Evolutionary conservation across 2,888 invertebrate genomes (phyloP).

Genomic region (Amaurobius ferox): DNA sequence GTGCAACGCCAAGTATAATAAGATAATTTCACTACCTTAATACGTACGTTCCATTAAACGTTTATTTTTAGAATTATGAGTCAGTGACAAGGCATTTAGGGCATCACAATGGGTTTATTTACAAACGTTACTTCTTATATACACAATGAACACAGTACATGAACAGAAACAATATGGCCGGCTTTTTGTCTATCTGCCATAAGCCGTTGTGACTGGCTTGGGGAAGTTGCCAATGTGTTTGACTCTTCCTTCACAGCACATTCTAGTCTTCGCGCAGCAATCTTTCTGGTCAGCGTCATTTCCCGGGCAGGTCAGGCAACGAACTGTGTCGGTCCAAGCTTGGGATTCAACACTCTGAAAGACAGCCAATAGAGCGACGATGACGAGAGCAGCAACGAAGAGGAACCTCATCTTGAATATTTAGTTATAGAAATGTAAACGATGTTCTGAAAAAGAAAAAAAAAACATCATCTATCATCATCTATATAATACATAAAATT

Average conservation of each 20-base stretch:
- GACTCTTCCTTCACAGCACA: constrained; percentile 49
- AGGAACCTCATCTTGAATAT: constrained; percentile 25
- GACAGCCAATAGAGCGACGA: background rate
- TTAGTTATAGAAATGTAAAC: too few species aligned
- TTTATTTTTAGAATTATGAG: too few species aligned
- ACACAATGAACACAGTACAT: background rate
- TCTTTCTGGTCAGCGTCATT: constrained; percentile 39
- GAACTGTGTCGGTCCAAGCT: constrained; percentile 1
- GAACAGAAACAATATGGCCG: background rate
- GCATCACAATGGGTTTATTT: background rate
- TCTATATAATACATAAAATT: too few species aligned
- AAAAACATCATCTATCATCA: too few species aligned
- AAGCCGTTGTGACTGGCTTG: constrained; percentile 28
- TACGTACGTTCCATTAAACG: too few species aligned
- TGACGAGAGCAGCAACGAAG: background rate
- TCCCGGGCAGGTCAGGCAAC: constrained; percentile 40
- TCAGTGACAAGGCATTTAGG: too few species aligned
- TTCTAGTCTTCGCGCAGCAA: constrained; percentile 20
- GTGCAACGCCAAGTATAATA: too few species aligned
- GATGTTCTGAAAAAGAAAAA: too few species aligned
- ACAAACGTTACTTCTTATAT: background rate
- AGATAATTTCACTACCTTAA: too few species aligned
- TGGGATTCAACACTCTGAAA: background rate
- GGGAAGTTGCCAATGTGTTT: constrained; percentile 35
- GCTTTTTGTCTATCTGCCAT: background rate